Evolutionary conservation across 2,113 vertebrate genomes (phyloP).

Genomic region (Bolborhynchus lineola): DNA sequence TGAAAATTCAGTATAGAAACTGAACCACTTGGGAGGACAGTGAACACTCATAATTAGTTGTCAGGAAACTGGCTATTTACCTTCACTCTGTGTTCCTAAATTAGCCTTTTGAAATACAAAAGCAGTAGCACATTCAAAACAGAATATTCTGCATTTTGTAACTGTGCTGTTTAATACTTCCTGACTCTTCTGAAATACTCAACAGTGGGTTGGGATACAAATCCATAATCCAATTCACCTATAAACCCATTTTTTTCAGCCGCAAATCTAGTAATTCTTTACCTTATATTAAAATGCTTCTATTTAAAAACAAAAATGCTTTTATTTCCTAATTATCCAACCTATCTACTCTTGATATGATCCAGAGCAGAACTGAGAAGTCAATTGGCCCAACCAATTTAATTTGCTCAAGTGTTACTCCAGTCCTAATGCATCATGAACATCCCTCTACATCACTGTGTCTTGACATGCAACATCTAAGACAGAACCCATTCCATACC

Average conservation of each 20-base stretch:
- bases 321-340: neutral
- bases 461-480: neutral
- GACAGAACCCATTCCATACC: neutral
- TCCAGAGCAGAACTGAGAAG: neutral
- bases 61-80: conserved; percentile 2
- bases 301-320: neutral
- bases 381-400: neutral
- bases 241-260: neutral
- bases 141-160: neutral
- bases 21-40: neutral
- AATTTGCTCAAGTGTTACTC: neutral
- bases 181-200: neutral
- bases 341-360: neutral
- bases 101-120: neutral
- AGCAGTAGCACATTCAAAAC: neutral
- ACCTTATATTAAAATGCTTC: neutral
- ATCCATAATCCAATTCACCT: neutral
- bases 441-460: fast-evolving
- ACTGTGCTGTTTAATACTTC: neutral
- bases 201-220: neutral
- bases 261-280: neutral
- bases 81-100: neutral
- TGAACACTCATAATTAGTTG: neutral
- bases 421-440: neutral
- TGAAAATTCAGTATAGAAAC: neutral